Conservation (phyloP, 2,797 vertebrate species). For the Pitangus sulphuratus region DNA sequence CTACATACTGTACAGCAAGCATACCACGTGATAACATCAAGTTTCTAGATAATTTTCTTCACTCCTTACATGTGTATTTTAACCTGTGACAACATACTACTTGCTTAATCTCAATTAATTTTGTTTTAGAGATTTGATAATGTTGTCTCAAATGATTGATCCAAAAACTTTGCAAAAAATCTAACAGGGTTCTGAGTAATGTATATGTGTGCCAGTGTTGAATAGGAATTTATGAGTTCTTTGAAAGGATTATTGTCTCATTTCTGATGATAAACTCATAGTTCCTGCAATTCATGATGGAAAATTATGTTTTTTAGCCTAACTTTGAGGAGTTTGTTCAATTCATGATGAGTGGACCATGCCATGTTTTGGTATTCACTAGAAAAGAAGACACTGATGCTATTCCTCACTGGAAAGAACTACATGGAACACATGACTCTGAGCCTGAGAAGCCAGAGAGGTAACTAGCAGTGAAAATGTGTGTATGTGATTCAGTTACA, state of each 20-base stretch:
- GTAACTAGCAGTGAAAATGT: not conserved
- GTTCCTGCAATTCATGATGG: not conserved
- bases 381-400: not conserved
- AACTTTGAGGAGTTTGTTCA: slow-evolving; percentile 75
- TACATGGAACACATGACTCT: fast-evolving
- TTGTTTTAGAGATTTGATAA: not conserved
- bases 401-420: slow-evolving; percentile 28
- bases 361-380: slow-evolving; percentile 64
- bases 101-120: not conserved
- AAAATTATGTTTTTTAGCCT: slow-evolving; percentile 60
- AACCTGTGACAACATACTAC: not conserved
- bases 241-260: not conserved
- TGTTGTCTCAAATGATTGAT: not conserved
- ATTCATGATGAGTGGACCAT: slow-evolving; percentile 69
- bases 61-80: not conserved
- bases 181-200: not conserved
- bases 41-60: not conserved
- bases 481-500: not conserved
- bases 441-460: not conserved
- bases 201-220: not conserved
- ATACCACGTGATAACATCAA: not conserved
- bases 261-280: not conserved
- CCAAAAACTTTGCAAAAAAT: not conserved
- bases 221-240: not conserved
- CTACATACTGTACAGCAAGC: not conserved